phyloP scores from a whole-genome alignment of 2,888 invertebrate genomes.

The Athalia cordata region DNA sequence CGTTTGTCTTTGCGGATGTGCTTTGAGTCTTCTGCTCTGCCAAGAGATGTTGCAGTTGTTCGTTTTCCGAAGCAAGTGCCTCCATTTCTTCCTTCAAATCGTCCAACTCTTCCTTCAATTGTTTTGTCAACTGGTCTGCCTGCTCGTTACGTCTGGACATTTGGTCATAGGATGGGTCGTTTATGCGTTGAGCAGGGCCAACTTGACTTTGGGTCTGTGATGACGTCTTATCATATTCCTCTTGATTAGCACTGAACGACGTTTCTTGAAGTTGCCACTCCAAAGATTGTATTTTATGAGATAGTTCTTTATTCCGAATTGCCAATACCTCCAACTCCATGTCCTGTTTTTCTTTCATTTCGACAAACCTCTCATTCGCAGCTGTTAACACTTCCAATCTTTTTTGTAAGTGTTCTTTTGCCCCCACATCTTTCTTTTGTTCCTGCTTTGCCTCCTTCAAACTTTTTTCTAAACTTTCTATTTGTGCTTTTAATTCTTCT shows the following conservation, averaged over 20 bases:
- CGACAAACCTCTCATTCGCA: conserved; percentile 85
- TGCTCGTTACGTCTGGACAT: conserved; percentile 30
- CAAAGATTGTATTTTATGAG: conserved; percentile 79
- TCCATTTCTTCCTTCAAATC: conserved; percentile 76
- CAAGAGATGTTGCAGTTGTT: conserved; percentile 77
- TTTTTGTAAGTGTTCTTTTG: conserved; percentile 82
- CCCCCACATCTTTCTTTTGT: conserved; percentile 78
- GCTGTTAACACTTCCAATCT: conserved; percentile 84
- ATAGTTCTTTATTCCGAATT: conserved; percentile 82
- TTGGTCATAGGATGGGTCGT: not conserved
- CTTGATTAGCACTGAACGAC: conserved; percentile 2
- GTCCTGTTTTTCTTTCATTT: conserved; percentile 89
- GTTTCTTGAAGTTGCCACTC: conserved; percentile 61
- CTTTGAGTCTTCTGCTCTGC: conserved; percentile 75
- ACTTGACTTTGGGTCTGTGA: conserved; percentile 49
- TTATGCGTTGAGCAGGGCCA: conserved; percentile 39
- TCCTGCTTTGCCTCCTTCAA: conserved; percentile 78
- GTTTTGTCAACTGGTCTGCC: conserved; percentile 49
- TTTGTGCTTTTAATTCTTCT: conserved; percentile 85
- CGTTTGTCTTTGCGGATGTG: conserved; percentile 63
- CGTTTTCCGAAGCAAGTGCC: conserved; percentile 79
- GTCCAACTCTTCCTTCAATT: conserved; percentile 70
- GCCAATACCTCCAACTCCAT: conserved; percentile 84
- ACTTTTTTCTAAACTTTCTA: conserved; percentile 80
- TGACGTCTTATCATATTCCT: conserved; percentile 1